Evolutionary conservation across 2,113 vertebrate species (phyloP), one percentile per base, ranked within the genome.

Genomic region (Apteryx owenii): DNA sequence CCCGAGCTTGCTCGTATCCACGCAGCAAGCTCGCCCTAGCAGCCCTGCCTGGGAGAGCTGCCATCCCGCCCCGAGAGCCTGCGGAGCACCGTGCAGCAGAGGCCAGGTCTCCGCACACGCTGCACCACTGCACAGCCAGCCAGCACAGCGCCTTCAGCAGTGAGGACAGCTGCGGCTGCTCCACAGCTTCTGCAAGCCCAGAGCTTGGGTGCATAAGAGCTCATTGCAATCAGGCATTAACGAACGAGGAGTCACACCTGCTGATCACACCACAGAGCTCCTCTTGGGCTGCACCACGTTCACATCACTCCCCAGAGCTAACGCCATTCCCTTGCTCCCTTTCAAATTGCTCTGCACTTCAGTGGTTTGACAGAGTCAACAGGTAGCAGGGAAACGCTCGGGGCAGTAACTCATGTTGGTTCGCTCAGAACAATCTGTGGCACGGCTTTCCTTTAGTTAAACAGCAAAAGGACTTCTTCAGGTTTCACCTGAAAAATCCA

Each of bases 51-150:
- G 18, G 25, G 36, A 68, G 75, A 69, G 17, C 15, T 85, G 40
- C 42, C 0, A 0, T n/a, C 29, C 65, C 2, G 1, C 12, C 10
- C 68, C 48, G 70, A 36, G 38, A 68, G 75, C 44, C 12, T 1
- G 8, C 17, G 14, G 15, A 1, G 1, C 25, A 2, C 33, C 15
- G 1, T 1, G 21, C 51, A n/a, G 21, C 51, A n/a, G 11, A 60
- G 68, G 95, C 18, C 82, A 58, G 31, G n/a, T 62, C 68, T 84
- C 89, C 85, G 36, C 90, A 78, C 48, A 66, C 83, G 19, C 72
- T 77, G 19, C 50, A 33, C 7, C 82, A 31, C 66, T 10, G 40
- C 93, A 76, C 86, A 29, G 5, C 77, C n/a, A 91, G 89, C 42
- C 91, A 76, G 3, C 23, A 1, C 44, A 22, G 26, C 72, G 75